Evolutionary conservation across 2,797 vertebrate genomes (phyloP).

Genomic region (Xerus rutilus): DNA sequence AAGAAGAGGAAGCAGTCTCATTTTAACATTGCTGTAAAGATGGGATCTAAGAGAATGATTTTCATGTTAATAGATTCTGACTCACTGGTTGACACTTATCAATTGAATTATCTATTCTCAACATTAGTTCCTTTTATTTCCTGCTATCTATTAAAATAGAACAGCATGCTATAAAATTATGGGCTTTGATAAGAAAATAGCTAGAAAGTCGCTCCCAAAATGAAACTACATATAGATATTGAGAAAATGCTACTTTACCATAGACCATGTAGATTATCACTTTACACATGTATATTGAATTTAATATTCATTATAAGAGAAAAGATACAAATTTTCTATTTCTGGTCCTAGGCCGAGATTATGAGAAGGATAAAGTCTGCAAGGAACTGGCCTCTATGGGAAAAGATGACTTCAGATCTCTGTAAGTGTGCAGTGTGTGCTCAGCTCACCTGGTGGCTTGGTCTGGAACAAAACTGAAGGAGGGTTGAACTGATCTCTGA

Average conservation of each 20-base stretch:
- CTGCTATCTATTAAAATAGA: background rate
- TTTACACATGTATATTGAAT: background rate
- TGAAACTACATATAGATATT: background rate
- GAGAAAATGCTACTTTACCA: background rate
- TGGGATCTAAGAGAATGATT: background rate
- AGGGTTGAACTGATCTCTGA: background rate
- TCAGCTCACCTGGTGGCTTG: background rate
- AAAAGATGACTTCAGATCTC: conserved; percentile 87
- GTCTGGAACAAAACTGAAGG: background rate
- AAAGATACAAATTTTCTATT: conserved; percentile 48
- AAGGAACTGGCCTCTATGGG: conserved; percentile 86
- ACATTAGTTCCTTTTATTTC: background rate
- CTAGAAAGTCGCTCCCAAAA: background rate
- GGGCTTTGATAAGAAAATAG: background rate
- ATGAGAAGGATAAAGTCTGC: conserved; percentile 90
- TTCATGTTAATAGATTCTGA: background rate
- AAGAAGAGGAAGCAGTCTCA: background rate
- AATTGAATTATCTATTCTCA: background rate
- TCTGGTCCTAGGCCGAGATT: conserved; percentile 86
- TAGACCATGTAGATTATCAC: background rate
- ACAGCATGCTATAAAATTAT: background rate
- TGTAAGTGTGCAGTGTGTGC: conserved; percentile 86
- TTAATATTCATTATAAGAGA: background rate
- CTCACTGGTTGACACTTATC: background rate
- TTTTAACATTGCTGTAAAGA: background rate